Evolutionary conservation across 2,113 vertebrate genomes (phyloP), one percentile per base, ranked within the genome.

Genomic region (Panthera uncia): DNA sequence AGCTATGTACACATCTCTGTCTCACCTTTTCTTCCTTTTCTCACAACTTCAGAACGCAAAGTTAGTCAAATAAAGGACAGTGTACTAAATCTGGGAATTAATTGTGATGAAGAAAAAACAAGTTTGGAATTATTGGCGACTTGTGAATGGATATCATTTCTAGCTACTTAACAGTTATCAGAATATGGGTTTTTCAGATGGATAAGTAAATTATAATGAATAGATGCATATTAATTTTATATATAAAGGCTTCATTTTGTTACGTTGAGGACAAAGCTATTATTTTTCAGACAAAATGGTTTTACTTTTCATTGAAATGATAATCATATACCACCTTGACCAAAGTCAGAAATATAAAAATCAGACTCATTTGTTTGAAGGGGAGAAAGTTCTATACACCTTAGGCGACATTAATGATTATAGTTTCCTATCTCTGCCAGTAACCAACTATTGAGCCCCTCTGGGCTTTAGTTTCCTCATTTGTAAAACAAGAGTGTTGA

Each of bases 271-370:
- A 93, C 48, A 91, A 74, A 92, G 33, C 29, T 74, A 7, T 65
- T 87, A 36, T 73, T 90, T 98, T 94, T 63, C 57, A 94, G 65
- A 84, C 6, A 93, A 96, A 82, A 41, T 66, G 29, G 55, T 95
- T 90, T 89, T 85, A n/a, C 33, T 91, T 96, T 89, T 79, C 45
- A 91, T 36, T 84, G 57, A 84, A 74, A 63, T 91, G 27, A 73
- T 45, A 45, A 45, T 45, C 83, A 89, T 84, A 31, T 80, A 36
- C 52, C 45, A 57, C 41, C 74, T 97, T 93, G 65, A 69, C 29
- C 29, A 38, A 84, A 74, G 50, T 48, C 55, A 94, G 38, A 89
- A 63, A 71, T 13, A 82, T 23, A 82, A 82, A 78, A 68, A 66
- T 33, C n/a, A 57, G n/a, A 57, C 12, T 89, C 16, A 65, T 80